Evolutionary conservation across 2,797 vertebrate genomes (phyloP).

Genomic region (Xiphorhynchus erythropygius): DNA sequence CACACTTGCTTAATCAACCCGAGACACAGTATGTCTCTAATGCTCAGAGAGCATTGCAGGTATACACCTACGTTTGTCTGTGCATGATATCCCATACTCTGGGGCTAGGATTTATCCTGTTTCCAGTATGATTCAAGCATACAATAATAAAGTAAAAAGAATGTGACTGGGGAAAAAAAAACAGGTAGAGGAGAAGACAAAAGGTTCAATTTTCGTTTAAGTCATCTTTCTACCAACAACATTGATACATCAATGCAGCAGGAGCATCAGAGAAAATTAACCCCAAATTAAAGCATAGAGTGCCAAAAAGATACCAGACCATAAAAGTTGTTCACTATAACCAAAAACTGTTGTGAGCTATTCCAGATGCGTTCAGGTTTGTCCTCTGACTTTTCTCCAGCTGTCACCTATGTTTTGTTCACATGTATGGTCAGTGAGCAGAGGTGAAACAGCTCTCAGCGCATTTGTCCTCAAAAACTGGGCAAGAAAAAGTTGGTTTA

Average conservation of each 20-base stretch:
- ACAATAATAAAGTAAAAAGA: neutral
- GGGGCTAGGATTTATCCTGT: neutral
- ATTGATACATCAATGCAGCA: neutral
- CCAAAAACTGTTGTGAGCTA: neutral
- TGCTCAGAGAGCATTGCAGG: neutral
- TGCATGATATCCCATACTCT: neutral
- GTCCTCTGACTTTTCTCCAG: neutral
- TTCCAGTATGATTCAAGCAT: neutral
- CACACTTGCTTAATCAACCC: slow-evolving; percentile 47
- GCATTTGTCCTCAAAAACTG: neutral
- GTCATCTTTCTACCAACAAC: neutral
- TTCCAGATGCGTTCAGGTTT: neutral
- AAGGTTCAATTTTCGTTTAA: neutral
- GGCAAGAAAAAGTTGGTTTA: neutral
- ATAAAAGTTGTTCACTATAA: neutral
- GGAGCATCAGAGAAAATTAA: neutral
- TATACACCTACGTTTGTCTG: neutral
- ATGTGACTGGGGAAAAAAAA: neutral
- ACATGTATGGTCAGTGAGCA: rapidly evolving
- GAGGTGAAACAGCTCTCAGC: neutral
- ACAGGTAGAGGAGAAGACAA: neutral
- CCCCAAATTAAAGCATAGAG: neutral
- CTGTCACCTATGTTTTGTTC: neutral
- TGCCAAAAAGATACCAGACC: neutral
- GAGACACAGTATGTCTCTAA: neutral